A percentile compares a stretch with the other conserved stretches of the same genome.
Evolutionary conservation across 2,113 vertebrate species (phyloP).

Genomic region (Fukomys damarensis): DNA sequence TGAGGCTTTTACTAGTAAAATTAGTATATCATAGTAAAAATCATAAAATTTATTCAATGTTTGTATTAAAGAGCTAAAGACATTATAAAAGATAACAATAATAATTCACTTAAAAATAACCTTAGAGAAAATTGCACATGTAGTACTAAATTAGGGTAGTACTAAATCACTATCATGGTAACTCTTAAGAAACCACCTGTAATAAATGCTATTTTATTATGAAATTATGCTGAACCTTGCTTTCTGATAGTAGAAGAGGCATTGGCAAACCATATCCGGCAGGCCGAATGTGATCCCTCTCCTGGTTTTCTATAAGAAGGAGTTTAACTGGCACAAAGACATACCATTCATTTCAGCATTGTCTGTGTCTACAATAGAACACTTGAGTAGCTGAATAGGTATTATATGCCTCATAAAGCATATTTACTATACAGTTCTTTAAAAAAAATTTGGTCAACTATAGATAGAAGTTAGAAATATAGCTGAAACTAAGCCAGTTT

Average conservation of each 20-base stretch:
- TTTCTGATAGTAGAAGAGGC: background rate
- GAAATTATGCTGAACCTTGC: constrained; percentile 13
- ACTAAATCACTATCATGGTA: constrained; percentile 11
- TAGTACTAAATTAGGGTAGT: background rate
- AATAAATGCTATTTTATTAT: constrained; percentile 12
- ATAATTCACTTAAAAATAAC: constrained; percentile 53
- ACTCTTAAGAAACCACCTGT: background rate
- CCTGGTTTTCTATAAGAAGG: background rate
- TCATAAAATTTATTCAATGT: constrained; percentile 43
- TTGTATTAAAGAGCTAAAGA: constrained; percentile 56
- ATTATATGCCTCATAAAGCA: background rate
- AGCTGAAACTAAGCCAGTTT: constrained; percentile 9
- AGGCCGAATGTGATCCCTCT: background rate
- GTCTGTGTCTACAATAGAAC: background rate
- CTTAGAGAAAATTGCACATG: constrained; percentile 23
- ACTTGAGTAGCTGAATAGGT: background rate
- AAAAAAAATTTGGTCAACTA: background rate
- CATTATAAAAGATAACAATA: constrained; percentile 36
- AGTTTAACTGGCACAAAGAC: background rate
- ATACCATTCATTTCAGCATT: constrained; percentile 15
- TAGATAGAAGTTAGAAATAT: constrained; percentile 12
- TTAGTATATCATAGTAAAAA: constrained; percentile 75
- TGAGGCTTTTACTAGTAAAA: constrained; percentile 56
- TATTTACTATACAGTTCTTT: constrained; percentile 20
- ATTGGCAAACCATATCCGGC: background rate